Evolutionary conservation across 1,140 invertebrate genomes (phyloP).

Genomic region (Leucophenga varia): DNA sequence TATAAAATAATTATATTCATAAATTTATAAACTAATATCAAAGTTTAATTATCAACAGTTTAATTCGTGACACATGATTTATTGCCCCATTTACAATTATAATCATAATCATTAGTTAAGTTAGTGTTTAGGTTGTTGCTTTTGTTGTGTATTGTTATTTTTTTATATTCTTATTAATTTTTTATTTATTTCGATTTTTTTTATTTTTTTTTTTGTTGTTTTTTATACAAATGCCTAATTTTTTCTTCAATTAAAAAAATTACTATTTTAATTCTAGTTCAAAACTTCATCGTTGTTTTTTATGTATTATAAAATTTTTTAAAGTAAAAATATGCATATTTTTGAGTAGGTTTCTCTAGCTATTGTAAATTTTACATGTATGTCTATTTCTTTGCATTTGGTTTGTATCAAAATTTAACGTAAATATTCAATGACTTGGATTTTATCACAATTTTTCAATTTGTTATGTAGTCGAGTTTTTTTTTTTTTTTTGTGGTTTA

Average conservation of each 20-base stretch:
- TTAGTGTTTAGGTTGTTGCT: slow-evolving; percentile 11
- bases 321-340: slow-evolving; percentile 3
- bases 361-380: slow-evolving; percentile 25
- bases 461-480: slow-evolving; percentile 22
- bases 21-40: slow-evolving; percentile 76
- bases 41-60: slow-evolving; percentile 69
- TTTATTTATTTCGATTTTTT: slow-evolving; percentile 9
- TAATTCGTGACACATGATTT: slow-evolving; percentile 48
- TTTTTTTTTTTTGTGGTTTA: background rate
- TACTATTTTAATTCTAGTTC: background rate
- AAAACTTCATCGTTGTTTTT: too few species aligned
- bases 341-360: slow-evolving; percentile 3
- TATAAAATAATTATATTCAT: too few species aligned
- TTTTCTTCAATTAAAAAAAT: slow-evolving; percentile 15
- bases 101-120: slow-evolving; percentile 21
- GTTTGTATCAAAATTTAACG: too few species aligned
- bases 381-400: slow-evolving; percentile 18
- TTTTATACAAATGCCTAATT: slow-evolving; percentile 14
- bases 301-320: slow-evolving; percentile 8
- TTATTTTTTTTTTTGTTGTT: slow-evolving; percentile 6
- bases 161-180: too few species aligned
- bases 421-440: too few species aligned
- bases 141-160: too few species aligned
- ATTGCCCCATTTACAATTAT: slow-evolving; percentile 56
- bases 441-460: slow-evolving; percentile 45